Evolutionary conservation across 2,888 invertebrate species (phyloP).

Genomic region (Colletes collaris): DNA sequence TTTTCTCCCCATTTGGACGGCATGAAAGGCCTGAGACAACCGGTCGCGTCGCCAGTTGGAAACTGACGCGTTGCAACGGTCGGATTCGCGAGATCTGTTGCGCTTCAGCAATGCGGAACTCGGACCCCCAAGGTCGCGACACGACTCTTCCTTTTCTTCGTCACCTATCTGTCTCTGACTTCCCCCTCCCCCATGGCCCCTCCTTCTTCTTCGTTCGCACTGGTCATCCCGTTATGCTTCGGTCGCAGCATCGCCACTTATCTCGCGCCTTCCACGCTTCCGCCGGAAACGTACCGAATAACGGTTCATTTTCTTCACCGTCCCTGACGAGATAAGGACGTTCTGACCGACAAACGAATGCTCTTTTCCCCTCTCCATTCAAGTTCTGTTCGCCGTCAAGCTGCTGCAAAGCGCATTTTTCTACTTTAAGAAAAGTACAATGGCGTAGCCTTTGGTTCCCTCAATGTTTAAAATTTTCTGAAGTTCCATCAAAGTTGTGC

Average conservation of each 20-base stretch:
- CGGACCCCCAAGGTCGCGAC: constrained; percentile 68
- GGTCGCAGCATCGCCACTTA: constrained; percentile 50
- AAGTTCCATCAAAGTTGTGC: too few species aligned
- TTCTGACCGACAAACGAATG: too few species aligned
- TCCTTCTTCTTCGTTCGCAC: constrained; percentile 15
- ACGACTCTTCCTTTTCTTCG: constrained; percentile 50
- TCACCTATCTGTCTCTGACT: constrained; percentile 20
- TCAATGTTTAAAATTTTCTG: too few species aligned
- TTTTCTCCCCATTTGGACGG: background rate
- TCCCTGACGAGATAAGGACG: constrained; percentile 17
- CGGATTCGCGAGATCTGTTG: constrained; percentile 55
- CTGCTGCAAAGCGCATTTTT: too few species aligned
- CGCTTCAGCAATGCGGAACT: constrained; percentile 77
- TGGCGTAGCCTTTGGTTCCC: too few species aligned
- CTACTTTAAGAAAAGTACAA: too few species aligned
- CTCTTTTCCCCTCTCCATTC: too few species aligned
- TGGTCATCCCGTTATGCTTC: constrained; percentile 51
- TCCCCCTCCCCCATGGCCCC: background rate
- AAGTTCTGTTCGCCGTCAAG: too few species aligned
- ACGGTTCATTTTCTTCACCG: constrained; percentile 34
- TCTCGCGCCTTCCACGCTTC: constrained; percentile 51
- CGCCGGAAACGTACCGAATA: constrained; percentile 55
- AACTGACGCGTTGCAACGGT: constrained; percentile 16
- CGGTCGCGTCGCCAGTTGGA: constrained; percentile 22
- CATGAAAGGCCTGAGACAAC: constrained; percentile 2